A percentile compares a stretch with the other conserved stretches of the same genome.
Evolutionary conservation across 2,888 invertebrate species (phyloP).

Genomic region (Dromius quadrimaculatus): DNA sequence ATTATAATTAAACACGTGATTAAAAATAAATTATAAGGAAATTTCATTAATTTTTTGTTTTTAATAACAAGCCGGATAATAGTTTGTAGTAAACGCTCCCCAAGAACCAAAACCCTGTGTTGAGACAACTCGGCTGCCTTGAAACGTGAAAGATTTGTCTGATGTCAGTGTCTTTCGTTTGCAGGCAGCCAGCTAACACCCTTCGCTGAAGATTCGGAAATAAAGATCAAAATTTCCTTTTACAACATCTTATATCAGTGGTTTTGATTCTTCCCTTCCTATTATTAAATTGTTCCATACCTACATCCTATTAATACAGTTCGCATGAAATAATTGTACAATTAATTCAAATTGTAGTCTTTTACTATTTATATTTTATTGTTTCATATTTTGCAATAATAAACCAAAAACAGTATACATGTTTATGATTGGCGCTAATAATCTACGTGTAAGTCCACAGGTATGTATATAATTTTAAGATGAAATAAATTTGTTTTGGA

Average conservation of each 20-base stretch:
- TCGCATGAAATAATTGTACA: conserved; percentile 23
- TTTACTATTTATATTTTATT: conserved; percentile 47
- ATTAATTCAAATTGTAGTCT: conserved; percentile 45
- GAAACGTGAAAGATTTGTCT: conserved; percentile 41
- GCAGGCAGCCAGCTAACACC: conserved; percentile 60
- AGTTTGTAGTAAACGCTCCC: conserved; percentile 56
- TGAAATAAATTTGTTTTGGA: too few species aligned
- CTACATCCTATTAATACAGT: conserved; percentile 16
- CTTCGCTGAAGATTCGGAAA: conserved; percentile 60
- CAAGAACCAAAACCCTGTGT: conserved; percentile 64
- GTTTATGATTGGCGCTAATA: conserved; percentile 16
- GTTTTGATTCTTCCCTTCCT: conserved; percentile 59
- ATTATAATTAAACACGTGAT: conserved; percentile 55
- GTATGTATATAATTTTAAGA: not conserved
- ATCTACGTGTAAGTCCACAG: not conserved
- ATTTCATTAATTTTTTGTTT: conserved; percentile 42
- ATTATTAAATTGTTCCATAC: not conserved
- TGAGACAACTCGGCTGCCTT: conserved; percentile 54
- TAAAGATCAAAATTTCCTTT: conserved; percentile 65
- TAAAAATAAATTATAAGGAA: conserved; percentile 50
- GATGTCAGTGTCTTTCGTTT: conserved; percentile 55
- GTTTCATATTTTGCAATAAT: conserved; percentile 41
- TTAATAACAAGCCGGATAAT: conserved; percentile 23
- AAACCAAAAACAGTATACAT: conserved; percentile 27
- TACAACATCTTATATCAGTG: conserved; percentile 61